Base-by-base conservation (phyloP, 2,888 invertebrate species). In the Nymphalis c-album region DNA sequence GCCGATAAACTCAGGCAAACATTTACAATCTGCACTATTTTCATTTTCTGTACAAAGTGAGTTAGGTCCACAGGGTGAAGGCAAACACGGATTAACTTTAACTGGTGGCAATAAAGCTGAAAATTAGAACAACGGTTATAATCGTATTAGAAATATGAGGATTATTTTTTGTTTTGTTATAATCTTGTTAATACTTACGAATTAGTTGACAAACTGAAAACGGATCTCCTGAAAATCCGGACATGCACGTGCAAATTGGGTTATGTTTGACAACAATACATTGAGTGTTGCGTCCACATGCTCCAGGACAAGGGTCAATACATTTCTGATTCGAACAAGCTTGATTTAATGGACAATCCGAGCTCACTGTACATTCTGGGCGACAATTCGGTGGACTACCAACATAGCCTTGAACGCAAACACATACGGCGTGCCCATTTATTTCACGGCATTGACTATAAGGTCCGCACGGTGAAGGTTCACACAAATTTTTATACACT, bases 251-350 rank as follows among this genome's bases (percentile, higher is more conserved):
- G 79, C 95, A 95, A 69, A 94, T 92, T 59, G 95, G 95, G 73
- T 95, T 93, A 74, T 95, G 95, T 78, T 95, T 95, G 2, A 95
- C 93, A 17, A 95, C 94, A 66, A 89, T 83, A 73, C 94, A 94
- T 65, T 92, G 85, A 17, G 94, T 93, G 73, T 90, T 90, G 63
- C 93, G 88, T 35, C 96, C 96, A 82, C 97, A 95, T 51, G 95
- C 94, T 74, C 96, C 95, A 20, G 94, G 94, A 76, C 96, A 96
- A 26, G 96, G 96, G 81, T 96, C 95, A 57, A 92, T 88, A 80
- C 97, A 97, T 86, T 95, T 96, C 77, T 95, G 95, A 75, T 94
- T 94, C 13, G 96, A 93, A 82, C 97, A 97, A 60, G 96, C 95
- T 76, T 90, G 93, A 77, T 94, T 92, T 63, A 94, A 83, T 7